A percentile compares a stretch with the other conserved stretches of the same genome.
Conservation (phyloP, 2,113 vertebrate species). For the Pygathrix nemaeus region DNA sequence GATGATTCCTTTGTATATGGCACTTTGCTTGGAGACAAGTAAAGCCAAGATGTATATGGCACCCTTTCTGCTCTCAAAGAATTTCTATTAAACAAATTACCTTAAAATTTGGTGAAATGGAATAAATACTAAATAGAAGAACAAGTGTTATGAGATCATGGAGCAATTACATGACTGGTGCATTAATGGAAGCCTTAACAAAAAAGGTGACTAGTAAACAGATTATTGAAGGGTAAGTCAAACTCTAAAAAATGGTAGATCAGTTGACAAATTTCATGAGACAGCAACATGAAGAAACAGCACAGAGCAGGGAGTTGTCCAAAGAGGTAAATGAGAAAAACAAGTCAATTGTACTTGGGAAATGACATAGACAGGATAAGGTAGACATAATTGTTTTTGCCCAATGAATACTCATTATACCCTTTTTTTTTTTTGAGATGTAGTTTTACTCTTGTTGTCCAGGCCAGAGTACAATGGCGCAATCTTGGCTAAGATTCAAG, state of each 20-base stretch:
- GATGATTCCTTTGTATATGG: background rate
- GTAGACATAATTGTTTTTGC: background rate
- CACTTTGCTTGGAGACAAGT: background rate
- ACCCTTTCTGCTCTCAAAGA: background rate
- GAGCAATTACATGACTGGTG: background rate
- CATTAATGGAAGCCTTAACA: background rate
- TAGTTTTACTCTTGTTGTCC: too few species aligned
- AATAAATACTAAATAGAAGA: background rate
- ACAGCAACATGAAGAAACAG: background rate
- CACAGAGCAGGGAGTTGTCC: background rate
- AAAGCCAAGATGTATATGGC: background rate
- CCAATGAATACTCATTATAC: background rate
- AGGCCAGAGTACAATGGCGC: too few species aligned
- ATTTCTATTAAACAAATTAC: constrained; percentile 24
- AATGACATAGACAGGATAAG: background rate
- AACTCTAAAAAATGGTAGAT: background rate
- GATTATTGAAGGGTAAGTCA: background rate
- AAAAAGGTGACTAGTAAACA: background rate
- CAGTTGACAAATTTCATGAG: constrained; percentile 24
- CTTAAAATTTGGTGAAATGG: background rate
- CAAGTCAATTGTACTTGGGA: constrained; percentile 18
- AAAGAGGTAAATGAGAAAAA: constrained; percentile 11
- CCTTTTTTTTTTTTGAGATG: too few species aligned
- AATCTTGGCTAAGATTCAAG: too few species aligned
- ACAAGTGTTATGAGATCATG: background rate